phyloP scores from a whole-genome alignment of 2,113 vertebrate genomes.

The Strix uralensis region DNA sequence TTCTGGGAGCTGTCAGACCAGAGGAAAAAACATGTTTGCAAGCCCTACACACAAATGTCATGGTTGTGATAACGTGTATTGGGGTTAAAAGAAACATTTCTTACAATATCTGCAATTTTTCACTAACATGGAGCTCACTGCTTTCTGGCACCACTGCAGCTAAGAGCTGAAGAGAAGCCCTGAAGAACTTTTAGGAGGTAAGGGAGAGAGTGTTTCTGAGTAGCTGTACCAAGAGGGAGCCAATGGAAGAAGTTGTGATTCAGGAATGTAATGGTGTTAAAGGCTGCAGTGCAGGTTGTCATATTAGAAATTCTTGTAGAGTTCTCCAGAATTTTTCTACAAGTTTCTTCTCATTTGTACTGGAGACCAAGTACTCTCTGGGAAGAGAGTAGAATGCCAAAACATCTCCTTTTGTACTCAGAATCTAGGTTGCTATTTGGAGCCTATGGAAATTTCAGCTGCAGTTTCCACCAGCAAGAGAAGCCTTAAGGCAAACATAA shows the following conservation, averaged over 20 bases:
- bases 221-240: background rate
- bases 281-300: background rate
- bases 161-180: background rate
- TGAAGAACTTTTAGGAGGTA: background rate
- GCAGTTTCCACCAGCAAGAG: background rate
- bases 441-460: background rate
- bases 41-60: background rate
- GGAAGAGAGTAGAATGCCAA: background rate
- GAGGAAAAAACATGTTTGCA: rapidly evolving
- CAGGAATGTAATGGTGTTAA: background rate
- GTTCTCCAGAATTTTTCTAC: background rate
- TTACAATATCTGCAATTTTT: background rate
- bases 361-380: background rate
- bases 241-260: background rate
- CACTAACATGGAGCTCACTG: rapidly evolving
- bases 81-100: background rate
- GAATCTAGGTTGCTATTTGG: background rate
- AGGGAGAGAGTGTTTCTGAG: background rate
- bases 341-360: background rate
- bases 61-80: background rate
- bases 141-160: background rate
- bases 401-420: background rate
- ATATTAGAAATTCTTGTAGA: background rate
- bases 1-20: background rate
- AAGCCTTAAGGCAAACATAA: background rate